phyloP scores from a whole-genome alignment of 2,113 vertebrate genomes.

The Callopanchax toddi region DNA sequence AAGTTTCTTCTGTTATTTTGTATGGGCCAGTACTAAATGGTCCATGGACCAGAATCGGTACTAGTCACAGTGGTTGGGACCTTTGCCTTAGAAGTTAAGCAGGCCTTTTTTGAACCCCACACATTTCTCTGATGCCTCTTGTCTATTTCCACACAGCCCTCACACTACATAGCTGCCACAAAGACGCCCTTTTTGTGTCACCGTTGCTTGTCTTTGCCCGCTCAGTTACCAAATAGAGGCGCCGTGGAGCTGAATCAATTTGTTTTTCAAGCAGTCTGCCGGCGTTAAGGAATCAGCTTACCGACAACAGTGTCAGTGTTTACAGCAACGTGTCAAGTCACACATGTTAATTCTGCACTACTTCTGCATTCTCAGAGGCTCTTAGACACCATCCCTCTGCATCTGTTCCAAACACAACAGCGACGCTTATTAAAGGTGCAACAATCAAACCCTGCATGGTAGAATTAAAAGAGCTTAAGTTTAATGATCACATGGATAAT shows the following conservation, averaged over 20 bases:
- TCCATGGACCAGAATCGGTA: too few relatives aligned
- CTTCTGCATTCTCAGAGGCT: background rate
- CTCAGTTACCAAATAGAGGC: background rate
- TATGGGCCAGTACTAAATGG: too few relatives aligned
- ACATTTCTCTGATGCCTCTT: background rate
- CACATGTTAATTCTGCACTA: background rate
- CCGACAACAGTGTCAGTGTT: background rate
- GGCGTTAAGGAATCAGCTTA: background rate
- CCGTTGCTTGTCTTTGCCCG: background rate
- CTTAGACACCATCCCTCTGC: background rate
- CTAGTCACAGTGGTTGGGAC: too few relatives aligned
- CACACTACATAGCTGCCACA: background rate
- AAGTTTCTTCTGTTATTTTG: too few relatives aligned
- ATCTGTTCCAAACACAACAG: background rate
- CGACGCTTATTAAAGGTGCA: background rate
- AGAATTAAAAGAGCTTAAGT: background rate
- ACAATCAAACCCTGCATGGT: background rate
- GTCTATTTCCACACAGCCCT: background rate
- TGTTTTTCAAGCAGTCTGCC: background rate
- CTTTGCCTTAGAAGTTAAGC: background rate
- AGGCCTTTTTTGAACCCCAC: background rate
- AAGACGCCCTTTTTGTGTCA: background rate
- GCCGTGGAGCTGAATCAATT: conserved; percentile 1
- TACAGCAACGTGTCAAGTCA: background rate
- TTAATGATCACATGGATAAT: background rate